phyloP scores from a whole-genome alignment of 2,797 vertebrate genomes.

The Lates japonicus region DNA sequence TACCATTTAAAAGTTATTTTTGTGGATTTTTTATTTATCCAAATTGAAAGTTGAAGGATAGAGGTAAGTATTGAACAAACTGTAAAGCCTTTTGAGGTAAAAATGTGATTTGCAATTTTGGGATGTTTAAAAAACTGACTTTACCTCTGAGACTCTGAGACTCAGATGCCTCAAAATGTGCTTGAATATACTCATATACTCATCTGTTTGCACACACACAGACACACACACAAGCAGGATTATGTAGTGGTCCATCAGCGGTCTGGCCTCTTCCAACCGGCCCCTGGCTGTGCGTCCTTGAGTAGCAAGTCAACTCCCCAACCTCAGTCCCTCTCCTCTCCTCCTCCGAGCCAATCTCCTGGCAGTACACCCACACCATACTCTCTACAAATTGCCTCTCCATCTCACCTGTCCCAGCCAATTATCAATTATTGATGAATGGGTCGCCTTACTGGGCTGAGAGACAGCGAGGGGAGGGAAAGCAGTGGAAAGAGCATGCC shows the following conservation, averaged over 20 bases:
- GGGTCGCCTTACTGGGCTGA: constrained; percentile 82
- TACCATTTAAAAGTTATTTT: too few relatives aligned
- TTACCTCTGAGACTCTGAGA: constrained; percentile 3
- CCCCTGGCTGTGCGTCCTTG: constrained; percentile 53
- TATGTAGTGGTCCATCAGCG: constrained; percentile 44
- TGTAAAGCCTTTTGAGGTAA: not conserved
- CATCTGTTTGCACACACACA: constrained; percentile 11
- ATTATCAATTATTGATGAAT: constrained; percentile 91
- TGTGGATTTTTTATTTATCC: not conserved
- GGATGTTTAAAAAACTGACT: constrained; percentile 5
- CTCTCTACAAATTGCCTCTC: constrained; percentile 87
- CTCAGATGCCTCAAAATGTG: not conserved
- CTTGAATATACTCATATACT: constrained; percentile 14
- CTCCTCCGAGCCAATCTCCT: constrained; percentile 73
- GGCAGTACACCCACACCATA: constrained; percentile 78
- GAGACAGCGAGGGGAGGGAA: constrained; percentile 31
- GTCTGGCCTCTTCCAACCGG: constrained; percentile 29
- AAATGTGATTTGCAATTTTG: constrained; percentile 12
- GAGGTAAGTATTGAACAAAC: not conserved
- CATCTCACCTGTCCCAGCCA: constrained; percentile 87
- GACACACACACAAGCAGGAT: constrained; percentile 9
- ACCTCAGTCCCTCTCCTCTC: constrained; percentile 50
- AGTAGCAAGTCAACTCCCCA: constrained; percentile 70
- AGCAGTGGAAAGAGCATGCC: constrained; percentile 47
- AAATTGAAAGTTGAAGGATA: not conserved